Evolutionary conservation across 2,888 invertebrate genomes (phyloP).

Genomic region (Heliconius erato): DNA sequence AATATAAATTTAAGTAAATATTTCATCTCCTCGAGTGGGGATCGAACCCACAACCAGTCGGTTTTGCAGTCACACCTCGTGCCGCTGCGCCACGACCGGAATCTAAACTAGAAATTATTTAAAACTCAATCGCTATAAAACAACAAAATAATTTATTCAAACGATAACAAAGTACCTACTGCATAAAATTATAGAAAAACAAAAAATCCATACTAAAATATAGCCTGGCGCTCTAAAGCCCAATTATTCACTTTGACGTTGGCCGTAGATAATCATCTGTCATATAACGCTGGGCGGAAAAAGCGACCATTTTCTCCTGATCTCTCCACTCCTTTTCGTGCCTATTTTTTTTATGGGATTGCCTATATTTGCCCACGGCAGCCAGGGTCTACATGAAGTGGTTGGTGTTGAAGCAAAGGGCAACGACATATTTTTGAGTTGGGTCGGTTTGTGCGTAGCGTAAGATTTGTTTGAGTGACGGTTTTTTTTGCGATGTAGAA

Average conservation of each 20-base stretch:
- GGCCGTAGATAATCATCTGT: slow-evolving; percentile 84
- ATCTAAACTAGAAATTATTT: neutral
- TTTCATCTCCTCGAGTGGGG: too few species aligned
- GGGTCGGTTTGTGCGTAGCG: slow-evolving; percentile 73
- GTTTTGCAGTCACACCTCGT: too few species aligned
- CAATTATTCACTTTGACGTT: slow-evolving; percentile 85
- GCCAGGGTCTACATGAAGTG: slow-evolving; percentile 50
- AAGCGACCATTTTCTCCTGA: slow-evolving; percentile 65
- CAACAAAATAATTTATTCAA: slow-evolving; percentile 32
- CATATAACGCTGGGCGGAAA: slow-evolving; percentile 75
- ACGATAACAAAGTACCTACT: slow-evolving; percentile 29
- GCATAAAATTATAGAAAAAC: slow-evolving; percentile 48
- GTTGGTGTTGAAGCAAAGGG: slow-evolving; percentile 49
- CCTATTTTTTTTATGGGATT: slow-evolving; percentile 52
- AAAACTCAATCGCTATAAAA: slow-evolving; percentile 14
- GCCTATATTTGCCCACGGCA: slow-evolving; percentile 33
- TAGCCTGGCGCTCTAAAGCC: slow-evolving; percentile 70
- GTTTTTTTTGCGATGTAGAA: slow-evolving; percentile 66
- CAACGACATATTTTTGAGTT: slow-evolving; percentile 57
- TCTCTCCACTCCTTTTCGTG: slow-evolving; percentile 60
- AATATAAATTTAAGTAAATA: too few species aligned
- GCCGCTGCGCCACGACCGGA: too few species aligned
- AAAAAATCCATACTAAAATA: slow-evolving; percentile 51
- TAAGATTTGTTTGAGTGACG: slow-evolving; percentile 75
- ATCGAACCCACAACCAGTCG: too few species aligned